Evolutionary conservation across 2,113 vertebrate species (phyloP).

Genomic region (Bubo blakistoni): DNA sequence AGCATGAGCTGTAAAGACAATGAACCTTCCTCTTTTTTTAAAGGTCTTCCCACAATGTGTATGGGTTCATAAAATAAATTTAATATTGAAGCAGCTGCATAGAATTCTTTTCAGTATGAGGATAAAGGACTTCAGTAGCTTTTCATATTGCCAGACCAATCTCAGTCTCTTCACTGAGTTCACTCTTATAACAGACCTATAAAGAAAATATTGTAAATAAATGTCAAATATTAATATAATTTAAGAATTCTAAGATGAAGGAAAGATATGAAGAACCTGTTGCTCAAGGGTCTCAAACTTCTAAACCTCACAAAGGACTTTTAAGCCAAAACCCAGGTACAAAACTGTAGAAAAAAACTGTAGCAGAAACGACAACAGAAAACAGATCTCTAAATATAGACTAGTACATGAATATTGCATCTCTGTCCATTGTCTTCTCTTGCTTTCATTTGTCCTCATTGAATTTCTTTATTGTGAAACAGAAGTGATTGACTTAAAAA

Average conservation of each 20-base stretch:
- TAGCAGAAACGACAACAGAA: neutral
- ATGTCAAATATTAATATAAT: neutral
- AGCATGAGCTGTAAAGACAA: neutral
- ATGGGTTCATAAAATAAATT: neutral
- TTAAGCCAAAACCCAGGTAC: neutral
- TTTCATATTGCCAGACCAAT: neutral
- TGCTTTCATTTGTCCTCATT: neutral
- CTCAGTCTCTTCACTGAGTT: neutral
- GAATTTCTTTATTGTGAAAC: neutral
- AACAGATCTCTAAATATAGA: neutral
- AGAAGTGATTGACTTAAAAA: neutral
- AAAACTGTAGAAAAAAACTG: neutral
- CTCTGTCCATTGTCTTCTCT: neutral
- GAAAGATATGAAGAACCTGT: neutral
- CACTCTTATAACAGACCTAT: neutral
- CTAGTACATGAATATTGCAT: neutral
- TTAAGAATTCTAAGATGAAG: neutral
- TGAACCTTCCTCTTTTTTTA: neutral
- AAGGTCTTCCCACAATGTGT: accelerated
- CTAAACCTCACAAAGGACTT: neutral
- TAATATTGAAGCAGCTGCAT: neutral
- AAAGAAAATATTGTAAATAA: neutral
- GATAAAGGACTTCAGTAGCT: neutral
- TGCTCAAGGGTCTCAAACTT: neutral
- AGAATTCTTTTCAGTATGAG: neutral